Conservation (phyloP, 1,140 invertebrate genomes). For the Acromyrmex charruanus region DNA sequence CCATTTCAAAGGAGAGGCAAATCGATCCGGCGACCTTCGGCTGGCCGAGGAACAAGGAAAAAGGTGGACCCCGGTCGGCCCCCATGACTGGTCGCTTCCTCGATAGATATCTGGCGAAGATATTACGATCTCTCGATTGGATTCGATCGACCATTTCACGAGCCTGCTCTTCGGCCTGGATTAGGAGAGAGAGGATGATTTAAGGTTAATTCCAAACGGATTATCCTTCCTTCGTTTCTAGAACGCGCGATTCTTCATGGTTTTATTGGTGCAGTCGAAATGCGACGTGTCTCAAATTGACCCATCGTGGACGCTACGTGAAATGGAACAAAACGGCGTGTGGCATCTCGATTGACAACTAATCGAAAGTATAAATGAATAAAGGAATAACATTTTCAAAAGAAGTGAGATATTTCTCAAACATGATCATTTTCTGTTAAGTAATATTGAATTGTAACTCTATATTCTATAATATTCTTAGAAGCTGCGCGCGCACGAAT, state of each 20-base stretch:
- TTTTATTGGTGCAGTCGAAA: constrained; percentile 32
- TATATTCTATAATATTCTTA: not conserved
- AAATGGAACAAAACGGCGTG: constrained; percentile 24
- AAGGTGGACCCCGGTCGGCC: constrained; percentile 55
- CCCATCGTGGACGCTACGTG: not conserved
- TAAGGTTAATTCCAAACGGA: constrained; percentile 78
- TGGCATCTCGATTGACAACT: constrained; percentile 29
- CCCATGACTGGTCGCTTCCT: constrained; percentile 66
- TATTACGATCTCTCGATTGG: constrained; percentile 77
- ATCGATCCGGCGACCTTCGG: constrained; percentile 74
- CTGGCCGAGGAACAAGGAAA: constrained; percentile 39
- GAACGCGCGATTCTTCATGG: constrained; percentile 38
- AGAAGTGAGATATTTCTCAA: not conserved
- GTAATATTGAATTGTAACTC: not conserved
- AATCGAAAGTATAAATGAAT: constrained; percentile 5
- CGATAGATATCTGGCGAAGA: constrained; percentile 72
- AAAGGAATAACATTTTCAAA: not conserved
- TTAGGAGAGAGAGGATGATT: constrained; percentile 72
- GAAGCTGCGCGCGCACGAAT: too few species aligned
- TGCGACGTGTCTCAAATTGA: constrained; percentile 27
- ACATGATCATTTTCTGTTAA: not conserved
- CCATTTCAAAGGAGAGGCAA: constrained; percentile 68
- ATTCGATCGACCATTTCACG: constrained; percentile 76
- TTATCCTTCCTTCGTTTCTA: constrained; percentile 63
- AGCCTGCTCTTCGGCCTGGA: constrained; percentile 66